phyloP scores from a whole-genome alignment of 2,797 vertebrate genomes.

The Lemur catta region DNA sequence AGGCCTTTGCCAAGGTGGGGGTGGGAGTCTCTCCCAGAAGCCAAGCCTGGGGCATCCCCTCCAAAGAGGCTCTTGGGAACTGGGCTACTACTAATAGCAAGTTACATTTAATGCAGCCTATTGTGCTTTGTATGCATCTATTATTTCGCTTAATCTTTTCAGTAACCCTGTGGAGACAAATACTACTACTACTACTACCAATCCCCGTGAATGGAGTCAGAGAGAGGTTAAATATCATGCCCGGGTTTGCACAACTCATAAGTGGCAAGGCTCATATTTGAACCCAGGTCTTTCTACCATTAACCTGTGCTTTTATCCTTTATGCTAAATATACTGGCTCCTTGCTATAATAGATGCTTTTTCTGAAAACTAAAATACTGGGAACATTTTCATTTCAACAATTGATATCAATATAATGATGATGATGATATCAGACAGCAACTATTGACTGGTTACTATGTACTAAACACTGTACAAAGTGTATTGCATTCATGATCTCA shows the following conservation, averaged over 20 bases:
- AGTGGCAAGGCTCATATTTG: neutral
- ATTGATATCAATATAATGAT: neutral
- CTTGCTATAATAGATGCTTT: neutral
- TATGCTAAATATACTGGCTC: neutral
- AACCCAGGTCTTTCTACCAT: neutral
- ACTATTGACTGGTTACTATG: neutral
- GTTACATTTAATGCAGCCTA: neutral
- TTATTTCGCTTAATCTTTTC: neutral
- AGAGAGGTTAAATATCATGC: neutral
- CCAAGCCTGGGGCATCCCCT: neutral
- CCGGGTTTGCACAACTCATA: neutral
- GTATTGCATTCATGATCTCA: neutral
- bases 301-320: constrained; percentile 14
- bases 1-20: neutral
- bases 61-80: constrained; percentile 6
- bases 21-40: neutral
- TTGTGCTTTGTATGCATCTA: neutral
- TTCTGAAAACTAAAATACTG: constrained; percentile 32
- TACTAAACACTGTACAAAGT: neutral
- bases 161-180: neutral
- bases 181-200: neutral
- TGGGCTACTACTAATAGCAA: neutral
- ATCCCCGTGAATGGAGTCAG: neutral
- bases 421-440: neutral
- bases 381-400: constrained; percentile 1